A percentile compares a stretch with the other conserved stretches of the same genome.
Conservation (phyloP, 2,113 vertebrate species). For the Cyprinus carpio region DNA sequence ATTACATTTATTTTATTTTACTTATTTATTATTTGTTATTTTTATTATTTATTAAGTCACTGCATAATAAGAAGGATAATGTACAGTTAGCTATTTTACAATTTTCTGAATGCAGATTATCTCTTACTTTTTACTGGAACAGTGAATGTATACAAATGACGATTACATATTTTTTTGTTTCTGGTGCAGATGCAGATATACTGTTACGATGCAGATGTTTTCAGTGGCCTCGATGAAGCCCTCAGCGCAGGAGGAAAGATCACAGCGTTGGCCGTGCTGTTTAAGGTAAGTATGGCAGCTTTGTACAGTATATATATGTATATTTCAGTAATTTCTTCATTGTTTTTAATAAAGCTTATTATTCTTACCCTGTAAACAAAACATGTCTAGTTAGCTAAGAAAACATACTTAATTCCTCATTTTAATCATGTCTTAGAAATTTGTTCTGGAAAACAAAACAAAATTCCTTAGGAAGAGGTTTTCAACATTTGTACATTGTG, state of each 20-base stretch:
- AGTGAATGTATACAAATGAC: constrained; percentile 22
- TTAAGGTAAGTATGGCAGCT: constrained; percentile 82
- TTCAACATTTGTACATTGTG: neutral
- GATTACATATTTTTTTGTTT: neutral
- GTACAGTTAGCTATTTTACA: neutral
- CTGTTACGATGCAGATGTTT: constrained; percentile 83
- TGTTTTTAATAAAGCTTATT: neutral
- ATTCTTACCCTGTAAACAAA: neutral
- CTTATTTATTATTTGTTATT: neutral
- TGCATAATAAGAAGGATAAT: neutral
- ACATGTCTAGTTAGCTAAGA: neutral
- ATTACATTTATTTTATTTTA: neutral
- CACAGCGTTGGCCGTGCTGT: constrained; percentile 88
- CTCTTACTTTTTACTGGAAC: neutral
- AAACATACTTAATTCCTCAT: neutral
- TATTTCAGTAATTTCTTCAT: neutral
- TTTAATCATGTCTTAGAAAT: neutral
- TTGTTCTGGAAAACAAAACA: neutral
- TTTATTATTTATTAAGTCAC: neutral
- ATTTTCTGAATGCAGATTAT: neutral
- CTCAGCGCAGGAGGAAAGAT: constrained; percentile 85
- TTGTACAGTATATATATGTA: neutral
- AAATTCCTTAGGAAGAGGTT: neutral
- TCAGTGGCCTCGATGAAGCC: constrained; percentile 80
- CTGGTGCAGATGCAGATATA: constrained; percentile 94